Percentiles rank a stretch among this genome's conserved stretches.
phyloP scores from a whole-genome alignment of 2,888 invertebrate genomes.

The Meandrusa payeni region DNA sequence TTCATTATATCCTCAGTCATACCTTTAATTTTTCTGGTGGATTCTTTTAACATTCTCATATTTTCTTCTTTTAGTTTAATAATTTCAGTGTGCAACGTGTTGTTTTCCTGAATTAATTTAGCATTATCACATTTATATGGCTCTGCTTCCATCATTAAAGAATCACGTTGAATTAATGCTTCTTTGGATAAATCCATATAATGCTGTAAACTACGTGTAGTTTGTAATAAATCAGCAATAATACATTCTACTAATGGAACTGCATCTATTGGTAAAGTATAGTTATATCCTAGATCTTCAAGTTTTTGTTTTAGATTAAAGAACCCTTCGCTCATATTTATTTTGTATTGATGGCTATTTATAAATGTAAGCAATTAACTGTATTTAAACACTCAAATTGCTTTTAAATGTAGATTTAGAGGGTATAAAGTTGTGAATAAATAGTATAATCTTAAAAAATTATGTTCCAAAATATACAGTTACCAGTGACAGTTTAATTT shows the following conservation, averaged over 20 bases:
- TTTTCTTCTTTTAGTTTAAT: slow-evolving; percentile 84
- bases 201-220: slow-evolving; percentile 92
- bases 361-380: no score
- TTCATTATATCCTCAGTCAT: slow-evolving; percentile 83
- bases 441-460: no score
- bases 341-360: no score
- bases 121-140: slow-evolving; percentile 91
- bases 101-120: slow-evolving; percentile 87
- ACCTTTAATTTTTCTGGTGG: slow-evolving; percentile 81
- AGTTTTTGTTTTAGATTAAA: slow-evolving; percentile 77
- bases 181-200: slow-evolving; percentile 88
- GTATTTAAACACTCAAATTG: no score
- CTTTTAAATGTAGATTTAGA: no score
- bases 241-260: slow-evolving; percentile 90
- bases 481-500: no score
- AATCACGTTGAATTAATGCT: slow-evolving; percentile 85
- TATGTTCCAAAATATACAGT: no score
- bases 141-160: slow-evolving; percentile 86
- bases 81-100: slow-evolving; percentile 85
- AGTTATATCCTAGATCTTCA: slow-evolving; percentile 91
- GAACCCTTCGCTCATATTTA: slow-evolving; percentile 14
- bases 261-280: slow-evolving; percentile 87
- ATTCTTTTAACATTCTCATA: slow-evolving; percentile 80
- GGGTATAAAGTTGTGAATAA: no score
- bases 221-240: slow-evolving; percentile 90